Percentiles rank a stretch among this genome's conserved stretches.
phyloP scores from a whole-genome alignment of 2,797 vertebrate species.

The Cynodonichthys magdalenae region DNA sequence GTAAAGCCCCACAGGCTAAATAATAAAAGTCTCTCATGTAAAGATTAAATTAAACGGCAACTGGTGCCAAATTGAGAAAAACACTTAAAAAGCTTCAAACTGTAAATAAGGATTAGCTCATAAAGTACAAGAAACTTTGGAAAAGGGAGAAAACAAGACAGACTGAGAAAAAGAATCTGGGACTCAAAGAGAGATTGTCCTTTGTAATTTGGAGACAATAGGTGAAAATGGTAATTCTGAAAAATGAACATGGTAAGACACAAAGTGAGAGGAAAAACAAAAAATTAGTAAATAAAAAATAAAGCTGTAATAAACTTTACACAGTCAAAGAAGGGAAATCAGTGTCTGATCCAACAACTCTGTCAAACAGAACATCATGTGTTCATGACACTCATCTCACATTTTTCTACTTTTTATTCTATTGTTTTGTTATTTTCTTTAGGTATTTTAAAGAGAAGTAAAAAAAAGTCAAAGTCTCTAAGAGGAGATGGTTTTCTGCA shows the following conservation, averaged over 20 bases:
- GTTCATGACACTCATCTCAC: not conserved
- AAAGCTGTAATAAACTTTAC: not conserved
- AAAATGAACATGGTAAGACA: not conserved
- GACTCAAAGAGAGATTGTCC: not conserved
- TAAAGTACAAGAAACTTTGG: not conserved
- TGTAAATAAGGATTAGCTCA: not conserved
- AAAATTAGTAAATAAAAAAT: not conserved
- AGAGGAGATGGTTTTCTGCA: slow-evolving; percentile 18
- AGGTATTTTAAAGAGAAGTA: slow-evolving; percentile 1
- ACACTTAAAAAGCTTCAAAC: not conserved
- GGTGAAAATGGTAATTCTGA: not conserved
- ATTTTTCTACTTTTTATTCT: not conserved
- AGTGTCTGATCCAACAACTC: not conserved
- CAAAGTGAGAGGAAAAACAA: not conserved
- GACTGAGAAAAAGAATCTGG: not conserved
- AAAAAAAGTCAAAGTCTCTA: not conserved
- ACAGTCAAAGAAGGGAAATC: not conserved
- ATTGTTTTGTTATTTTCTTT: not conserved
- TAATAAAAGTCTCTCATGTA: too few relatives aligned
- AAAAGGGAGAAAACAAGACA: not conserved
- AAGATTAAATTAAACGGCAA: not conserved
- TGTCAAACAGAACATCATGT: slow-evolving; percentile 1
- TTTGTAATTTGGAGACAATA: not conserved
- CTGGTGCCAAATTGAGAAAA: too few relatives aligned
- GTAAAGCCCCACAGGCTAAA: not conserved